Conservation (phyloP, 2,888 invertebrate species). For the Melinopterus prodromus region DNA sequence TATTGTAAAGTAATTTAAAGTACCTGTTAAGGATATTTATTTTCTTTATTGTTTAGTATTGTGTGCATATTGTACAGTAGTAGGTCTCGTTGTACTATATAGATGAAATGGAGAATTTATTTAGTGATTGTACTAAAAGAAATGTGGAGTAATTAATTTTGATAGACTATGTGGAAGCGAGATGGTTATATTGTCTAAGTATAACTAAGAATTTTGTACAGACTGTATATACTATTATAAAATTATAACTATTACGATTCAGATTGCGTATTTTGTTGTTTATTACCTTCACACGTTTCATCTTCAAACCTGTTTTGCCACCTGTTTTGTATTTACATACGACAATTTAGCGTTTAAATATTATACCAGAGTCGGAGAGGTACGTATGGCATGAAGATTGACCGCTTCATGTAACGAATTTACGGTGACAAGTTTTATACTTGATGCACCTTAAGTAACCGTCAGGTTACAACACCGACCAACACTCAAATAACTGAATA, state of each 20-base stretch:
- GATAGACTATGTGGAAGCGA: slow-evolving; percentile 4
- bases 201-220: slow-evolving; percentile 37
- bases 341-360: slow-evolving; percentile 11
- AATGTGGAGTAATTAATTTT: neutral
- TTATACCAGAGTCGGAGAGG: slow-evolving; percentile 15
- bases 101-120: slow-evolving; percentile 10
- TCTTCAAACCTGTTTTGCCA: slow-evolving; percentile 26
- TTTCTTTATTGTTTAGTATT: slow-evolving; percentile 34
- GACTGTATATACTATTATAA: slow-evolving; percentile 39
- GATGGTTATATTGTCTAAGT: slow-evolving; percentile 31
- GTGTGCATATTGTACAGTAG: slow-evolving; percentile 38
- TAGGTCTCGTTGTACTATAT: slow-evolving; percentile 24
- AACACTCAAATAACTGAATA: slow-evolving; percentile 28
- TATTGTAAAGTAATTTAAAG: slow-evolving; percentile 36
- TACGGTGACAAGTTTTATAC: slow-evolving; percentile 30
- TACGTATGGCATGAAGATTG: slow-evolving; percentile 22
- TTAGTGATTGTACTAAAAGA: slow-evolving; percentile 20
- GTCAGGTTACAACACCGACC: slow-evolving; percentile 18
- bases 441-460: slow-evolving; percentile 22
- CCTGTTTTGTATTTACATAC: slow-evolving; percentile 20
- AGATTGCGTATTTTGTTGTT: slow-evolving; percentile 24
- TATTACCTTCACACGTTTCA: slow-evolving; percentile 25
- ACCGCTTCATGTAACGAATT: slow-evolving; percentile 31
- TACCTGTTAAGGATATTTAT: slow-evolving; percentile 40
- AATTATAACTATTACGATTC: slow-evolving; percentile 35